Conservation (phyloP, 2,888 invertebrate genomes). For the Ormyrus pomaceus region DNA sequence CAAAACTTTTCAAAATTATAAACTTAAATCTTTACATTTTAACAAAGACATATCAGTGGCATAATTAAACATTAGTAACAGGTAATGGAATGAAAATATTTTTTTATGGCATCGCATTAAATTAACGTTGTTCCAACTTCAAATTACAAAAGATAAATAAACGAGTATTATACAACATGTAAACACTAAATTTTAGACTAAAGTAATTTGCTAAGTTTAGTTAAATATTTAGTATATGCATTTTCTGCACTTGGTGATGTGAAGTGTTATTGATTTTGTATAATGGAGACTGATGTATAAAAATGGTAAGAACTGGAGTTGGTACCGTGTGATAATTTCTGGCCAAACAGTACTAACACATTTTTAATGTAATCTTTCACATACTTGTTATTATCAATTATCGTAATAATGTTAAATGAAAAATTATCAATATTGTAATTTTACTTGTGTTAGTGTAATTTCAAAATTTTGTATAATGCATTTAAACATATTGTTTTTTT, state of each 20-base stretch:
- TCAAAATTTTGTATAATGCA: slow-evolving; percentile 26
- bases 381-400: slow-evolving; percentile 6
- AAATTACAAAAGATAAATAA: slow-evolving; percentile 11
- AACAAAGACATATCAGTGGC: slow-evolving; percentile 31
- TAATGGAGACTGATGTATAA: slow-evolving; percentile 47
- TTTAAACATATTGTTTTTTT: slow-evolving; percentile 30
- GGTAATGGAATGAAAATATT: slow-evolving; percentile 4
- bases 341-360: slow-evolving; percentile 43
- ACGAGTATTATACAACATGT: slow-evolving; percentile 6
- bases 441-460: slow-evolving; percentile 41
- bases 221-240: slow-evolving; percentile 14
- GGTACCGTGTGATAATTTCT: slow-evolving; percentile 44
- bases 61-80: slow-evolving; percentile 18
- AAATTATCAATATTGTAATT: slow-evolving; percentile 34
- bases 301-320: slow-evolving; percentile 37
- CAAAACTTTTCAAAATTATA: neutral
- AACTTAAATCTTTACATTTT: slow-evolving; percentile 5
- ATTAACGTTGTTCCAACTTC: slow-evolving; percentile 5
- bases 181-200: slow-evolving; percentile 2
- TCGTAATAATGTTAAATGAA: slow-evolving; percentile 17
- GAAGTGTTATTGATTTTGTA: slow-evolving; percentile 27
- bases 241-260: slow-evolving; percentile 23
- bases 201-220: slow-evolving; percentile 5
- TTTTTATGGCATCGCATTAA: slow-evolving; percentile 27
- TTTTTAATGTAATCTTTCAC: slow-evolving; percentile 26